Evolutionary conservation across 2,797 vertebrate genomes (phyloP), one percentile per base, ranked within the genome.

Genomic region (Peromyscus eremicus): DNA sequence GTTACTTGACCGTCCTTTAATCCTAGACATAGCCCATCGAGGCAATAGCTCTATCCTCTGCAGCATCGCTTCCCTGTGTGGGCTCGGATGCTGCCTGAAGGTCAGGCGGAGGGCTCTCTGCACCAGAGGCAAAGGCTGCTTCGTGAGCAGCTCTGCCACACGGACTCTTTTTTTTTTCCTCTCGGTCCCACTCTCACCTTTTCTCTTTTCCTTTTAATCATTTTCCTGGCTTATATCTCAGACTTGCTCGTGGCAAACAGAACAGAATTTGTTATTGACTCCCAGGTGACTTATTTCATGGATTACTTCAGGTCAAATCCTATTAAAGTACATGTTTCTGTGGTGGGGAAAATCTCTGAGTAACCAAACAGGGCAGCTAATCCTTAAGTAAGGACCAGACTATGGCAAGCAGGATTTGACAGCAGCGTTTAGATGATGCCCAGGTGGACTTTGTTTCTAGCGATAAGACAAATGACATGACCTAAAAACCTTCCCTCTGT

Each of bases 291-390:
- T 96, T 94, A 89, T 97, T 96, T 95, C 95, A 73, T 92, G 80
- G 94, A 96, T 97, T 91, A 97, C 96, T 96, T 96, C 89, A 96
- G 96, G 92, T 97, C 96, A 96, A 97, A 97, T 97, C 92, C 96
- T 96, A 92, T 96, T 95, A 97, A 96, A 95, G 85, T 94, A 91
- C 97, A 96, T 87, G 96, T 97, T 91, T 98, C 85, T 87, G 94
- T 71, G 94, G 85, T 97, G 64, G 70, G 89, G 96, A 97, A 13
- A 97, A 97, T 95, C 94, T 94, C 94, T 71, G 89, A 97, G 96
- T 97, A 97, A 94, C 88, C 94, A 96, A 96, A 96, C 34, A 89
- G 91, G 89, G 75, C 83, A 52, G 64, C 94, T 89, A 92, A 94
- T 93, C 97, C 86, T 91, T 64, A 52, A 87, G 91, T 64, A 62